These are phyloP conservation scores for Poicephalus meyeri DNA, from an alignment of 2,113 vertebrate genomes.

Conservation along the genomic window DNA sequence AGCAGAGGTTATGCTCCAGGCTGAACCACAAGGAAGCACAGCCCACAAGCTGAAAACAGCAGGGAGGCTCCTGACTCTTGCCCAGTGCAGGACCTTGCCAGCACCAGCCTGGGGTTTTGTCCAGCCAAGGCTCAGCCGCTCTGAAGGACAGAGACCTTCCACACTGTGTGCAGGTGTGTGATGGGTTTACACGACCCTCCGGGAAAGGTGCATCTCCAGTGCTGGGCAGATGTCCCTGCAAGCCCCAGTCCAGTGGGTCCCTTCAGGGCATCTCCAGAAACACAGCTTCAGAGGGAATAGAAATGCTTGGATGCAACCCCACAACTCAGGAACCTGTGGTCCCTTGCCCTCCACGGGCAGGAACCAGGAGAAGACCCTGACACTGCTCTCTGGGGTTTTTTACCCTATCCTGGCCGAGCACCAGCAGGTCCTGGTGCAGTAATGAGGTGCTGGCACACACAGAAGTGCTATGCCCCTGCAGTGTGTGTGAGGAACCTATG, in stretches of 20 bases:
- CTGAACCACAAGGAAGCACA: not conserved
- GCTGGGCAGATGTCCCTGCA: not conserved
- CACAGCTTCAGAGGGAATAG: not conserved
- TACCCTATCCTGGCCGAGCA: not conserved
- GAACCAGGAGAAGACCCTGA: not conserved
- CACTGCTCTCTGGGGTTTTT: not conserved
- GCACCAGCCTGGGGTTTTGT: not conserved
- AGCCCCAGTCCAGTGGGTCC: not conserved
- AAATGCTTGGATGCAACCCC: not conserved
- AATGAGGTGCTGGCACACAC: not conserved
- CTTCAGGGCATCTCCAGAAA: not conserved
- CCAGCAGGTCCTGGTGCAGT: not conserved
- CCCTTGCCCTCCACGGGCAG: not conserved
- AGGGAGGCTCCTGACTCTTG: not conserved
- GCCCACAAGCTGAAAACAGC: not conserved
- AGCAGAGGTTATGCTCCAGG: not conserved
- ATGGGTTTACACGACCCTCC: not conserved
- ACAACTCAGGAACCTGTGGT: not conserved
- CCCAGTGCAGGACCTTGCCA: not conserved
- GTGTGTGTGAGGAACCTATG: rapidly evolving
- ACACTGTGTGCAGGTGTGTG: not conserved
- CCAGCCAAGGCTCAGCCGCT: not conserved
- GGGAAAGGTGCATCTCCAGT: not conserved
- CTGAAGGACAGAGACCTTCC: not conserved
- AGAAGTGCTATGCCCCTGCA: not conserved